Percentiles rank a stretch among this genome's conserved stretches.
phyloP scores from a whole-genome alignment of 2,113 vertebrate species.

The Ammodytes dubius region DNA sequence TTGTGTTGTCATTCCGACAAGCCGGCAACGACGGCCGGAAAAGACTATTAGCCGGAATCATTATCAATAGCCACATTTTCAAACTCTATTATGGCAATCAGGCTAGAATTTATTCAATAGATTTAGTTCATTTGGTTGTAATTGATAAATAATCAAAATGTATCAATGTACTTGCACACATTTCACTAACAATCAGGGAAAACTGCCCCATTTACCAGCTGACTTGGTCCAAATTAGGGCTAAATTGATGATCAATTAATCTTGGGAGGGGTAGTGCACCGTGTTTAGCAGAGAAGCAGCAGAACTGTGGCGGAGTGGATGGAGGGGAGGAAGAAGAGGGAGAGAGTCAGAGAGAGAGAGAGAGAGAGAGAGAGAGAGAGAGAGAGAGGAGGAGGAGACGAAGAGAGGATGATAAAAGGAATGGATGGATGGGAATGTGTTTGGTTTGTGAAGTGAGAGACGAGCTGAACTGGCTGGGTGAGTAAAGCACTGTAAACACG shows the following conservation, averaged over 20 bases:
- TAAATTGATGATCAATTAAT: slow-evolving; percentile 99
- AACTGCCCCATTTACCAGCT: slow-evolving; percentile 99
- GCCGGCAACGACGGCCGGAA: slow-evolving; percentile 97
- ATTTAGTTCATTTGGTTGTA: slow-evolving; percentile 99
- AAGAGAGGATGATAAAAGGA: slow-evolving; percentile 93
- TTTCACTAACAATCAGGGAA: slow-evolving; percentile 99
- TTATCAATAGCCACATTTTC: slow-evolving; percentile 99
- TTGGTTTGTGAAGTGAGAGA: slow-evolving; percentile 96
- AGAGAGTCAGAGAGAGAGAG: slow-evolving; percentile 17
- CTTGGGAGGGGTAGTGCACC: slow-evolving; percentile 97
- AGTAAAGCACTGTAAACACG: slow-evolving; percentile 91
- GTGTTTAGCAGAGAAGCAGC: slow-evolving; percentile 97
- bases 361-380: slow-evolving; percentile 49
- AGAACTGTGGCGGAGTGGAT: slow-evolving; percentile 83
- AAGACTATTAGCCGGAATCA: slow-evolving; percentile 99
- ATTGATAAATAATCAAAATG: slow-evolving; percentile 99
- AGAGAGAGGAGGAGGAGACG: slow-evolving; percentile 62
- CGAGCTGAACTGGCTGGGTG: slow-evolving; percentile 91
- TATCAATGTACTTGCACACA: slow-evolving; percentile 99
- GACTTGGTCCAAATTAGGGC: slow-evolving; percentile 99
- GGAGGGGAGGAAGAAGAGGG: slow-evolving; percentile 72
- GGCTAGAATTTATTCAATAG: slow-evolving; percentile 99
- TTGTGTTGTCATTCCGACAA: slow-evolving; percentile 99
- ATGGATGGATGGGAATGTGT: slow-evolving; percentile 92
- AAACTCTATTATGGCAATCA: slow-evolving; percentile 99